Percentiles rank a stretch among this genome's conserved stretches.
Conservation (phyloP, 2,888 invertebrate genomes). For the Desoria tigrina region DNA sequence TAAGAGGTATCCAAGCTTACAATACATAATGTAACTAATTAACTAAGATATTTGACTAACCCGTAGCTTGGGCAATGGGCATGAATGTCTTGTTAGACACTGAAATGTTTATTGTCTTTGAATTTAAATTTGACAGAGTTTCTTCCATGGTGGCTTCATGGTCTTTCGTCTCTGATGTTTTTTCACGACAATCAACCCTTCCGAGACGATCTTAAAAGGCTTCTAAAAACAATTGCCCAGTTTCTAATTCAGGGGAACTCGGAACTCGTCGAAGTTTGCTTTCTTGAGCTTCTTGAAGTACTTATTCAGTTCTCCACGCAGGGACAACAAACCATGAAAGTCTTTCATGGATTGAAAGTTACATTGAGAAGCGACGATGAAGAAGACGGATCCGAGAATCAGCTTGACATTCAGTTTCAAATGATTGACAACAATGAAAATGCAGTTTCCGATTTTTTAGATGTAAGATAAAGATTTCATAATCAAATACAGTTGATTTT, state of each 20-base stretch:
- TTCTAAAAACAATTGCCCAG: background rate
- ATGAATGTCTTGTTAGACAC: no score
- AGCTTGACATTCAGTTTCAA: no score
- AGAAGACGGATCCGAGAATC: no score
- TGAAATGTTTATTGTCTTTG: no score
- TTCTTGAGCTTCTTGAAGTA: slow-evolving; percentile 3
- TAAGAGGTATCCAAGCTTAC: background rate
- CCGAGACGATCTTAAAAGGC: background rate
- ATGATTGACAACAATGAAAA: no score
- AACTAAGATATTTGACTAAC: no score
- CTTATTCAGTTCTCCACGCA: background rate
- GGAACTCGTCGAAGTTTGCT: background rate
- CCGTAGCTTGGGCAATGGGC: no score
- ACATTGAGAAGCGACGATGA: background rate
- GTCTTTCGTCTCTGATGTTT: background rate
- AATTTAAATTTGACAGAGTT: no score
- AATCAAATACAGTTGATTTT: no score
- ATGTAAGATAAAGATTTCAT: background rate
- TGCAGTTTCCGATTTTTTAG: background rate
- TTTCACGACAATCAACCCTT: background rate
- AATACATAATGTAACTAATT: background rate
- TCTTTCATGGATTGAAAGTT: background rate
- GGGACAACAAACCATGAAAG: background rate
- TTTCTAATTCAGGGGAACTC: slow-evolving; percentile 10
- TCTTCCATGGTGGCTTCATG: slow-evolving; percentile 14